Conservation (phyloP, 2,113 vertebrate genomes). For the Apaloderma vittatum region DNA sequence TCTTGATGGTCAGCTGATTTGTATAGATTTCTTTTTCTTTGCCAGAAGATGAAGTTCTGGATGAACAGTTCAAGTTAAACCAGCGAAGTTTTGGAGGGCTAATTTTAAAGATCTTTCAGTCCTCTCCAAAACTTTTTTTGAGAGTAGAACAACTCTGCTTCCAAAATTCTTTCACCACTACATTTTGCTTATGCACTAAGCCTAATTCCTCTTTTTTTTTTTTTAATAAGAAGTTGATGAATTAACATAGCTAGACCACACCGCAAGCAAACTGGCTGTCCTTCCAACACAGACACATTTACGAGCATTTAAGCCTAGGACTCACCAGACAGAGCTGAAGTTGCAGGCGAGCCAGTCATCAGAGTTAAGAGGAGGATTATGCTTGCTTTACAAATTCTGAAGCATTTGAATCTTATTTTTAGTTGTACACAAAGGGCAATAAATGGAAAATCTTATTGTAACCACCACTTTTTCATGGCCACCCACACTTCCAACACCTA, state of each 20-base stretch:
- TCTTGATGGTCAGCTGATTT: background rate
- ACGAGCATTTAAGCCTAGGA: constrained; percentile 44
- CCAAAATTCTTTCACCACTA: constrained; percentile 44
- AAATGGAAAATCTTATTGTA: constrained; percentile 88
- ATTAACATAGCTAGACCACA: constrained; percentile 52
- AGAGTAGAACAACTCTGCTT: constrained; percentile 22
- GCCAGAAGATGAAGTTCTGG: constrained; percentile 8
- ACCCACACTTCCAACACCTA: constrained; percentile 84
- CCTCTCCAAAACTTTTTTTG: constrained; percentile 28
- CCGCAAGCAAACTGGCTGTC: constrained; percentile 19
- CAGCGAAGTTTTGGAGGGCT: background rate
- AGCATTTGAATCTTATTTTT: constrained; percentile 82
- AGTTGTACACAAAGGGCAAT: constrained; percentile 85
- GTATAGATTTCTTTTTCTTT: background rate
- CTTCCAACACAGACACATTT: constrained; percentile 51
- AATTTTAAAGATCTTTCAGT: constrained; percentile 21
- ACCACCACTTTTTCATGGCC: constrained; percentile 79
- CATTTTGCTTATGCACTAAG: constrained; percentile 28
- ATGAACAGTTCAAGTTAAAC: constrained; percentile 39
- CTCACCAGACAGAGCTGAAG: constrained; percentile 78
- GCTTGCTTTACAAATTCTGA: constrained; percentile 77
- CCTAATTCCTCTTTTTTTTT: background rate
- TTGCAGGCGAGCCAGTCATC: constrained; percentile 73
- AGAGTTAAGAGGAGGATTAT: constrained; percentile 77
- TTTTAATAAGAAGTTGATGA: constrained; percentile 37